Evolutionary conservation across 2,113 vertebrate species (phyloP).

Genomic region (Axis porcinus): DNA sequence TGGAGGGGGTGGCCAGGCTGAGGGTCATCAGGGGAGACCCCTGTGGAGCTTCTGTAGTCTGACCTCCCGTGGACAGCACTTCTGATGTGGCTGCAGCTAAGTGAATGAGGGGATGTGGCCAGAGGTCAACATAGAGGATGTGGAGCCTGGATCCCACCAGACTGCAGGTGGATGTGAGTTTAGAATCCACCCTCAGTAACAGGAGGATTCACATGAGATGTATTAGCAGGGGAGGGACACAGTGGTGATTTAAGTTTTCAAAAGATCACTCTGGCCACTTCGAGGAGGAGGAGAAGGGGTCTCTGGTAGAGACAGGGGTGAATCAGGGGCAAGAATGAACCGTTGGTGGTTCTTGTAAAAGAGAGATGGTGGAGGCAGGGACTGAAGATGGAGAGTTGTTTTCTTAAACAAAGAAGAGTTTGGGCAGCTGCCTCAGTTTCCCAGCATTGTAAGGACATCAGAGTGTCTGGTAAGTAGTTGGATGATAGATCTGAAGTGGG

Average conservation of each 20-base stretch:
- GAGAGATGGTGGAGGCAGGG: not conserved
- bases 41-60: not conserved
- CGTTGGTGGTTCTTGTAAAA: not conserved
- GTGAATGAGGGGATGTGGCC: not conserved
- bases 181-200: not conserved
- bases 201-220: not conserved
- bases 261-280: not conserved
- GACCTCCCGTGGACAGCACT: fast-evolving
- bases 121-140: not conserved
- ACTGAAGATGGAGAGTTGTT: not conserved
- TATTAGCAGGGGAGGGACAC: not conserved
- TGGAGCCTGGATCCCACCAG: no score
- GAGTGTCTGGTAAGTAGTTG: not conserved
- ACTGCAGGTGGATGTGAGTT: not conserved
- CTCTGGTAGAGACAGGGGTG: not conserved
- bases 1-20: no score
- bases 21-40: not conserved
- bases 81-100: not conserved
- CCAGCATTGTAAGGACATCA: not conserved
- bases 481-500: not conserved
- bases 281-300: not conserved
- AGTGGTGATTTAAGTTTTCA: not conserved
- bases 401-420: not conserved
- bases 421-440: not conserved
- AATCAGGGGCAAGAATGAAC: not conserved